A percentile compares a stretch with the other conserved stretches of the same genome.
phyloP scores from a whole-genome alignment of 2,113 vertebrate genomes.

The Gorsachius goisagi region DNA sequence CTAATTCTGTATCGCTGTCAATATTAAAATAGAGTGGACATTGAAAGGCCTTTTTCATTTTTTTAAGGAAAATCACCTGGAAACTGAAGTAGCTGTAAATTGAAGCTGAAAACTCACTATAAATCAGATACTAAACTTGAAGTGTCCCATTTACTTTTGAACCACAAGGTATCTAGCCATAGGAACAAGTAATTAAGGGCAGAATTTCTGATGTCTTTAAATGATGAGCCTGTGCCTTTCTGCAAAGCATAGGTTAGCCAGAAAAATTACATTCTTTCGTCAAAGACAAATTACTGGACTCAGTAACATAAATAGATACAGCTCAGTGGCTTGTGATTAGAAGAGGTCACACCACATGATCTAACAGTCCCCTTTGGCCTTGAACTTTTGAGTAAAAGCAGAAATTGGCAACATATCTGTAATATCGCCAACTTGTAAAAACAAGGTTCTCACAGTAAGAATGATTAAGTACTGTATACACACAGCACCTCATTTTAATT shows the following conservation, averaged over 20 bases:
- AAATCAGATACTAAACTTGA: background rate
- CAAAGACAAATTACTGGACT: constrained; percentile 18
- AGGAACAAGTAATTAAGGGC: background rate
- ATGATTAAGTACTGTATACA: constrained; percentile 48
- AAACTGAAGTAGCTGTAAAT: background rate
- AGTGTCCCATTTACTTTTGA: background rate
- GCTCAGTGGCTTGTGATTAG: constrained; percentile 25
- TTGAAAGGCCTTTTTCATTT: background rate
- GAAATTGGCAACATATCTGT: constrained; percentile 24
- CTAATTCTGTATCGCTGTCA: background rate
- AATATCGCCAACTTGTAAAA: constrained; percentile 38
- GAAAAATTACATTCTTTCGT: background rate
- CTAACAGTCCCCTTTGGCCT: background rate
- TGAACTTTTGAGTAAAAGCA: constrained; percentile 59
- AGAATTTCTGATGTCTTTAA: background rate
- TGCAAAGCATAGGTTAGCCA: background rate
- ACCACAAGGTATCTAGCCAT: background rate
- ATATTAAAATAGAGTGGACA: background rate
- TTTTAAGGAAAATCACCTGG: background rate
- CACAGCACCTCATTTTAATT: constrained; percentile 50
- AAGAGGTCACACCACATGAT: constrained; percentile 22
- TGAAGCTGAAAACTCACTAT: background rate
- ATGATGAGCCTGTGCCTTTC: background rate
- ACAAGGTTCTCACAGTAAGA: constrained; percentile 41
- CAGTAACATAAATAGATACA: background rate